Percentiles rank a stretch among this genome's conserved stretches.
Evolutionary conservation across 2,797 vertebrate genomes (phyloP).

Genomic region (Chelon auratus): DNA sequence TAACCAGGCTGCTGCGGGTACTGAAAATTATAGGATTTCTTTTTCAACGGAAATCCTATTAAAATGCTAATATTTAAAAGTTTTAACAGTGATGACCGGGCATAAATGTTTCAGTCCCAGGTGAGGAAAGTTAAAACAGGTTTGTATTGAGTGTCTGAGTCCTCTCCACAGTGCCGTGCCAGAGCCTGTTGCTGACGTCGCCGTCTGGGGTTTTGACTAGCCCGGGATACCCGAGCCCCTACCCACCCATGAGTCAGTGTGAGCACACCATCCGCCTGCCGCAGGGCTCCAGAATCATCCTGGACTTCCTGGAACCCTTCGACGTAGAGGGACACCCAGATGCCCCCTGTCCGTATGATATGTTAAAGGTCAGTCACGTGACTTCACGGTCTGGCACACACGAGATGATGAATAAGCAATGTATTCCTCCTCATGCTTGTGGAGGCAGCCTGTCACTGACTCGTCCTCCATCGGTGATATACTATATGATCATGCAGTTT

Average conservation of each 20-base stretch:
- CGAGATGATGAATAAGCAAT: constrained; percentile 74
- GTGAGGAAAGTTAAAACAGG: too few species aligned
- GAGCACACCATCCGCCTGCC: constrained; percentile 83
- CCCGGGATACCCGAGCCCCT: constrained; percentile 82
- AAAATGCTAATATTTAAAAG: too few species aligned
- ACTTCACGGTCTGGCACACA: constrained; percentile 16
- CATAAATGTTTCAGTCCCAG: too few species aligned
- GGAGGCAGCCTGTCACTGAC: constrained; percentile 58
- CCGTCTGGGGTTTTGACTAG: constrained; percentile 85
- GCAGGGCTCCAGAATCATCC: constrained; percentile 82
- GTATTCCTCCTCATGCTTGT: constrained; percentile 83
- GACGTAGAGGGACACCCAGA: constrained; percentile 85
- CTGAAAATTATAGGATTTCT: neutral
- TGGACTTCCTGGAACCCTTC: constrained; percentile 87
- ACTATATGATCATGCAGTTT: constrained; percentile 46
- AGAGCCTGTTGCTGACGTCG: constrained; percentile 75
- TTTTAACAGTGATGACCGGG: too few species aligned
- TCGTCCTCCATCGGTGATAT: constrained; percentile 59
- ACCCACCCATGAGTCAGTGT: constrained; percentile 86
- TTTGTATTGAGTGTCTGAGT: neutral
- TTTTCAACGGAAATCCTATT: neutral
- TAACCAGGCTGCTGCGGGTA: constrained; percentile 7
- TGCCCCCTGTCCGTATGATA: constrained; percentile 86
- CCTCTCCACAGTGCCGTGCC: constrained; percentile 81
- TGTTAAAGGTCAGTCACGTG: constrained; percentile 83